phyloP scores from a whole-genome alignment of 2,113 vertebrate species.

The Mellivora capensis region DNA sequence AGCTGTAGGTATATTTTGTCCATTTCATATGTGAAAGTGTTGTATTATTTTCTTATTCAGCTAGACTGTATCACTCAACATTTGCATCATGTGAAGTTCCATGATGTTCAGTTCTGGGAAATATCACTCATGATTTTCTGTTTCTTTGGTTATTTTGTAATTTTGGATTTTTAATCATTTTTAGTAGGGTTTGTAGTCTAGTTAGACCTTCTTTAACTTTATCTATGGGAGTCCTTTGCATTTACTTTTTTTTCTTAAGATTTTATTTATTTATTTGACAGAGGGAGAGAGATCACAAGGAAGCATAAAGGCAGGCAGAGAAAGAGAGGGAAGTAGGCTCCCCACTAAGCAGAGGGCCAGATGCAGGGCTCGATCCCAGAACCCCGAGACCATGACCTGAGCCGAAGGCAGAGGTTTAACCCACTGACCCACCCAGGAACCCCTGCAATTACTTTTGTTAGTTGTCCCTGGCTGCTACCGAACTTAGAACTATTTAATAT shows the following conservation, averaged over 20 bases:
- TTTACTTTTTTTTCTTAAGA: background rate
- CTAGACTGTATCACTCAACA: background rate
- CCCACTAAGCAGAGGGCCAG: too few species aligned
- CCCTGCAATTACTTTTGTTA: background rate
- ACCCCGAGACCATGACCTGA: too few species aligned
- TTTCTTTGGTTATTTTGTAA: background rate
- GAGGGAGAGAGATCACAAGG: too few species aligned
- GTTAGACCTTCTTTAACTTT: background rate
- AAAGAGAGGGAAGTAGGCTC: too few species aligned
- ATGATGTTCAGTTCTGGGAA: background rate
- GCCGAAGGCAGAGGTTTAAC: too few species aligned
- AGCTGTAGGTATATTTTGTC: background rate
- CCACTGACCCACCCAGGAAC: too few species aligned
- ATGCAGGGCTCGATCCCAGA: too few species aligned
- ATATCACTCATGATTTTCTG: background rate
- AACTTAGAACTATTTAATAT: background rate
- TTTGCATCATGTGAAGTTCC: background rate
- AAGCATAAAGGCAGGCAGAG: too few species aligned
- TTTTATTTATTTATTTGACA: too few species aligned
- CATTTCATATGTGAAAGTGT: background rate
- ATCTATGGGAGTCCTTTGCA: background rate
- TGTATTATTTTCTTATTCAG: background rate
- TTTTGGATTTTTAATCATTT: background rate
- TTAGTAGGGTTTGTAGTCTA: background rate
- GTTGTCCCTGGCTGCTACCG: background rate